These are phyloP conservation scores for Drosophila trichaetosa DNA, from an alignment of 2,888 invertebrate genomes.

Conservation along the genomic window DNA sequence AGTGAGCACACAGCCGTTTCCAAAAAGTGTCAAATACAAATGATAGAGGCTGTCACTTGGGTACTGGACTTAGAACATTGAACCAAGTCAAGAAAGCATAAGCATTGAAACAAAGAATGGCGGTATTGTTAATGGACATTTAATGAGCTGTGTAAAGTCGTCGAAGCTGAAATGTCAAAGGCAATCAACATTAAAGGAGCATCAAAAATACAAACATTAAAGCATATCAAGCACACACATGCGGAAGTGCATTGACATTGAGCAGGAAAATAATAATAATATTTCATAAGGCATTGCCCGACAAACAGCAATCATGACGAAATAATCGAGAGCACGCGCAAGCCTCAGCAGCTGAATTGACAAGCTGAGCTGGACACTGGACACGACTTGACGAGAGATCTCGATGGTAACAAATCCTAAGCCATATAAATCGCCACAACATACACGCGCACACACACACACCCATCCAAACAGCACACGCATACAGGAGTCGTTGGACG, in stretches of 20 bases:
- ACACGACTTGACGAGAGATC: slow-evolving; percentile 37
- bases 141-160: slow-evolving; percentile 57
- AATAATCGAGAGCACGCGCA: slow-evolving; percentile 43
- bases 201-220: not conserved
- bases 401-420: slow-evolving; percentile 68
- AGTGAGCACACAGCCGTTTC: slow-evolving; percentile 16
- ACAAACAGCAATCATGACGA: slow-evolving; percentile 28
- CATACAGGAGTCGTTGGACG: slow-evolving; percentile 30
- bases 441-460: slow-evolving; percentile 31
- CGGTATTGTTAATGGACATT: slow-evolving; percentile 31
- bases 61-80: slow-evolving; percentile 26
- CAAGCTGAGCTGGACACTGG: slow-evolving; percentile 27
- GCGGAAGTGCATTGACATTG: slow-evolving; percentile 71
- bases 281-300: slow-evolving; percentile 14
- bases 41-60: slow-evolving; percentile 28
- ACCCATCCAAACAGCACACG: slow-evolving; percentile 30
- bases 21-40: slow-evolving; percentile 32
- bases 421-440: slow-evolving; percentile 71
- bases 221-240: slow-evolving; percentile 5
- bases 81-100: slow-evolving; percentile 33
- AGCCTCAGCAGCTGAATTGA: slow-evolving; percentile 21
- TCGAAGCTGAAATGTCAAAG: slow-evolving; percentile 56
- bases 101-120: slow-evolving; percentile 40
- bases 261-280: slow-evolving; percentile 23
- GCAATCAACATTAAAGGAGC: slow-evolving; percentile 42